These are phyloP conservation scores for Tursiops truncatus DNA, from an alignment of 2,113 vertebrate species.

Conservation along the genomic window DNA sequence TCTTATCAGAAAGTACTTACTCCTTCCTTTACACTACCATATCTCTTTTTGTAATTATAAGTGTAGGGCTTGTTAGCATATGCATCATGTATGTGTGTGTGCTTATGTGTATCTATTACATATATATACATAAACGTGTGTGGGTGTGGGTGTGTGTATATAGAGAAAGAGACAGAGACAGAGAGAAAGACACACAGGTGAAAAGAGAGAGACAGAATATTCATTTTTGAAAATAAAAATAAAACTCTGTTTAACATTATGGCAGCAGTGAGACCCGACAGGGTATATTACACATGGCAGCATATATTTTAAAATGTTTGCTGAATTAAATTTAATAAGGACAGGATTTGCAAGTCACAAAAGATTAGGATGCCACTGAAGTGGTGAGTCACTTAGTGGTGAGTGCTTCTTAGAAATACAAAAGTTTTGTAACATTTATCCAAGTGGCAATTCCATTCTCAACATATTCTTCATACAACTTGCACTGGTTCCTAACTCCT, in stretches of 20 bases:
- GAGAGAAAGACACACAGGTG: not conserved
- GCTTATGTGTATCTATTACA: not conserved
- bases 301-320: not conserved
- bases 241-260: not conserved
- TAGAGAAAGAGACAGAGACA: not conserved
- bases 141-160: not conserved
- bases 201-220: not conserved
- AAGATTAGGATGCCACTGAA: not conserved
- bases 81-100: not conserved
- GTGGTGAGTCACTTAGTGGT: not conserved
- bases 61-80: not conserved
- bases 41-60: not conserved
- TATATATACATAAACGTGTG: not conserved
- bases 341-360: not conserved
- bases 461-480: not conserved
- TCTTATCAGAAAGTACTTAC: not conserved
- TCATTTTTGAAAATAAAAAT: not conserved
- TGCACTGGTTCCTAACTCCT: rapidly evolving
- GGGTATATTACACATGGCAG: not conserved
- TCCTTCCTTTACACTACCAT: not conserved
- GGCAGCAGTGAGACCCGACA: not conserved
- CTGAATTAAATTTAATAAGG: not conserved
- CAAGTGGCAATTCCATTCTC: not conserved
- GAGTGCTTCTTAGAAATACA: not conserved
- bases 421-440: not conserved